Percentiles rank a stretch among this genome's conserved stretches.
Conservation (phyloP, 2,113 vertebrate species). For the Tetrao urogallus region DNA sequence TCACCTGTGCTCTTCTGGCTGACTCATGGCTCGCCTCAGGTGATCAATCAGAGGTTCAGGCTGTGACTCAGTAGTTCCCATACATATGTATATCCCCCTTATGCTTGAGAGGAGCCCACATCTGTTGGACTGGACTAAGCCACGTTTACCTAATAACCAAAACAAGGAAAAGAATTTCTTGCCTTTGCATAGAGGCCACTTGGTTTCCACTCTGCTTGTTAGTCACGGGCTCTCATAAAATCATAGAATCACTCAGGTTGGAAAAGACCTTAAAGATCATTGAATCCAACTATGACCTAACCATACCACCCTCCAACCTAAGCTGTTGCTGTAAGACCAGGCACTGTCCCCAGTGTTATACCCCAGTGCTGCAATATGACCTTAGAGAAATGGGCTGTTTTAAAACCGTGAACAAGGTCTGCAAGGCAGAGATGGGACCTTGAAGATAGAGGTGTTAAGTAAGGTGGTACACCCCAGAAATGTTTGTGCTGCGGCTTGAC, state of each 20-base stretch:
- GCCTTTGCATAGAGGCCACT: not conserved
- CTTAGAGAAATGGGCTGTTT: not conserved
- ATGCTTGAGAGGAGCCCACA: not conserved
- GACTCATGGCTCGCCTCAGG: too few species aligned
- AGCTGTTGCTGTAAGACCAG: not conserved
- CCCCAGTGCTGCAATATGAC: not conserved
- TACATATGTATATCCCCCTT: constrained; percentile 50
- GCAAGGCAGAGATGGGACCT: not conserved
- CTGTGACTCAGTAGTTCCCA: too few species aligned
- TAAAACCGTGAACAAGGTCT: not conserved
- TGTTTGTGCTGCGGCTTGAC: not conserved
- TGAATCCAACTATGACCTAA: too few species aligned
- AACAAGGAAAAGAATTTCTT: not conserved
- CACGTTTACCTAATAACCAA: not conserved
- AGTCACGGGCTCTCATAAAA: not conserved
- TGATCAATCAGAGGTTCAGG: too few species aligned
- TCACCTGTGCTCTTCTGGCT: too few species aligned
- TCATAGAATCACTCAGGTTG: too few species aligned
- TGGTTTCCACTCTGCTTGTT: not conserved
- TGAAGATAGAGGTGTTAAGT: not conserved
- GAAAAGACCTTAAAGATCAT: too few species aligned
- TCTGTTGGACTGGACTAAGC: not conserved
- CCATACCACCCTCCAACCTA: not conserved
- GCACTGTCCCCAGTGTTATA: not conserved
- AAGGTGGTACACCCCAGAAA: not conserved